Conservation (phyloP, 2,888 invertebrate genomes). For the Archips crataeganus region DNA sequence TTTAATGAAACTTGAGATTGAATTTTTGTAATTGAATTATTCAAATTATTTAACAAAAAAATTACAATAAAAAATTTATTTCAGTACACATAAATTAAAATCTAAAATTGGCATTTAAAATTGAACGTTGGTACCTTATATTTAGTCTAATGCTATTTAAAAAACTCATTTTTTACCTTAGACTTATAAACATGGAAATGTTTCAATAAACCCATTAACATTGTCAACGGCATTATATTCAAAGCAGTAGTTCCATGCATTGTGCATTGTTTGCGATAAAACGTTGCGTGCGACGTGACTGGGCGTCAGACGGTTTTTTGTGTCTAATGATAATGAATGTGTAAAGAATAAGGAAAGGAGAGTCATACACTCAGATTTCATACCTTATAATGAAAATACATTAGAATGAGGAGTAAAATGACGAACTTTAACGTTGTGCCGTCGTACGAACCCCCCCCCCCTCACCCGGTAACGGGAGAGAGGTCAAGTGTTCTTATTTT, state of each 20-base stretch:
- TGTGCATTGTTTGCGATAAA: conserved; percentile 19
- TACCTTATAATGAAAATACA: background rate
- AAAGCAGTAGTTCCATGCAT: conserved; percentile 10
- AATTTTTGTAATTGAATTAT: background rate
- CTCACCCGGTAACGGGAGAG: too few species aligned
- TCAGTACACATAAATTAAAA: too few species aligned
- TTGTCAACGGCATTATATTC: conserved; percentile 14
- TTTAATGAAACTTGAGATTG: background rate
- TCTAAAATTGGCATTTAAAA: too few species aligned
- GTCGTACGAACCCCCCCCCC: too few species aligned
- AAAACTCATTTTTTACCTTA: too few species aligned
- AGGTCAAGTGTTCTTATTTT: too few species aligned
- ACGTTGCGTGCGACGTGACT: conserved; percentile 8
- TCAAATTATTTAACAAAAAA: too few species aligned
- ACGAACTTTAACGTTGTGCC: too few species aligned
- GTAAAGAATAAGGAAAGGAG: background rate
- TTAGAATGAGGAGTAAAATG: background rate
- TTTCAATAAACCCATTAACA: background rate
- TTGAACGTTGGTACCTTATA: too few species aligned
- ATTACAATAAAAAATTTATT: too few species aligned
- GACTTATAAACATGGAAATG: too few species aligned
- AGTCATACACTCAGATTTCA: conserved; percentile 9
- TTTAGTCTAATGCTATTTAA: too few species aligned
- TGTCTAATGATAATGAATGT: conserved; percentile 2
- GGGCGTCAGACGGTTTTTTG: conserved; percentile 2